These are phyloP conservation scores for Scomberomorus guttatus DNA, from an alignment of 2,797 vertebrate genomes.

Conservation along the genomic window DNA sequence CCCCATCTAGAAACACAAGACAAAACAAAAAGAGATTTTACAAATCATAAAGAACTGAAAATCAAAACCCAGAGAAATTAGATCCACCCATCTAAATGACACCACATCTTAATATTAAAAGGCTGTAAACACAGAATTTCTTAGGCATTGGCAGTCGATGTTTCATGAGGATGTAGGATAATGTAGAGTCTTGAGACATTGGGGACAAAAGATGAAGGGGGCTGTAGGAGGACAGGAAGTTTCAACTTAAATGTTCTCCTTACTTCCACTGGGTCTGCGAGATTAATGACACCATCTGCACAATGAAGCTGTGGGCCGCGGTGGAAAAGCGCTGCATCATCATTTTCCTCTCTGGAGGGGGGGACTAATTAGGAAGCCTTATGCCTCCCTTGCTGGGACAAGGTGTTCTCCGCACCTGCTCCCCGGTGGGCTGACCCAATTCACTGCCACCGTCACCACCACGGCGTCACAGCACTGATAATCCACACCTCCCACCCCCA, in stretches of 20 bases:
- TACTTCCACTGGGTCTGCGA: constrained; percentile 52
- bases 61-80: neutral
- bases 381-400: constrained; percentile 68
- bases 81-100: neutral
- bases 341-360: constrained; percentile 64
- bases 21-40: neutral
- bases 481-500: constrained; percentile 22
- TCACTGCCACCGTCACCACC: constrained; percentile 59
- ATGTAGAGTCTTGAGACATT: constrained; percentile 33
- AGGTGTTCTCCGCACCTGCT: constrained; percentile 75
- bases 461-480: constrained; percentile 23
- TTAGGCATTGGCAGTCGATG: neutral
- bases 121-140: constrained; percentile 1
- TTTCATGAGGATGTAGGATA: constrained; percentile 19
- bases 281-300: constrained; percentile 80
- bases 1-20: constrained; percentile 88
- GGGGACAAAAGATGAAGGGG: constrained; percentile 41
- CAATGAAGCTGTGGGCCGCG: constrained; percentile 50
- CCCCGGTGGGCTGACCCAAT: constrained; percentile 80
- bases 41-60: neutral
- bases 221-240: constrained; percentile 53
- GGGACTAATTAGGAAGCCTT: constrained; percentile 74
- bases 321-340: constrained; percentile 69
- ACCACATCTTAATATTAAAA: neutral
- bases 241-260: constrained; percentile 67